Base-by-base conservation (phyloP, 2,888 invertebrate genomes). In the Fragum sueziense region DNA sequence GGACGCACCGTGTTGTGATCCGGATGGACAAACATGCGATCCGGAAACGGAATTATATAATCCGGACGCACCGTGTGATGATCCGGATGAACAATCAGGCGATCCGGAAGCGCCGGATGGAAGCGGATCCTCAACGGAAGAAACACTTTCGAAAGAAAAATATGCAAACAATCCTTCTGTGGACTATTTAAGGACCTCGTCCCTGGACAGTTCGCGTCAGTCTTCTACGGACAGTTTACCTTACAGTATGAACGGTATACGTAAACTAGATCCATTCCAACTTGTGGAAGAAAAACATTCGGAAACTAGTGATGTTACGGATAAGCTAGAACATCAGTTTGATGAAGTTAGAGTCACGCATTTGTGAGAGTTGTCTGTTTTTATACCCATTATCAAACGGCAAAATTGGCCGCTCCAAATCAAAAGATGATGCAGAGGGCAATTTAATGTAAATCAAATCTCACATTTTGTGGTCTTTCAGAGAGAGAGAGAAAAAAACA, bases 91-190 rank as follows among this genome's bases (percentile, higher is more conserved):
- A 25, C 20, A 22, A 2, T 25, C n/a, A 25, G 9, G 25, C n/a
- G 25, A 54, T 2, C 17, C 20, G 11, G 2, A 22, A 11, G 20
- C 11, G n/a, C 22, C 11, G 2, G n/a, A 57, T 57, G 29, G 61
- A n/a, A 61, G 61, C n/a, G 61, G 61, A 2, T 61, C 61, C 1
- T 61, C 61, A 17, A 61, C 61, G 17, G 61, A 61, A 20, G 61
- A 61, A 20, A 27, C 29, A 20, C 20, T 2, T 31, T 17, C 33
- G 9, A 61, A 11, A 31, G 27, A 61, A 17, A 57, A 22, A 57
- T 57, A 57, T 57, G 61, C 61, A 61, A 61, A 61, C 20, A 61
- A 61, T 22, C 61, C 61, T 33, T 31, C 33, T 7, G n/a, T 31
- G 9, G 61, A 33, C 14, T n/a, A 33, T 29, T 6, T 61, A 4